Conservation (phyloP, 1,140 invertebrate genomes). For the Brachionus sp. region DNA sequence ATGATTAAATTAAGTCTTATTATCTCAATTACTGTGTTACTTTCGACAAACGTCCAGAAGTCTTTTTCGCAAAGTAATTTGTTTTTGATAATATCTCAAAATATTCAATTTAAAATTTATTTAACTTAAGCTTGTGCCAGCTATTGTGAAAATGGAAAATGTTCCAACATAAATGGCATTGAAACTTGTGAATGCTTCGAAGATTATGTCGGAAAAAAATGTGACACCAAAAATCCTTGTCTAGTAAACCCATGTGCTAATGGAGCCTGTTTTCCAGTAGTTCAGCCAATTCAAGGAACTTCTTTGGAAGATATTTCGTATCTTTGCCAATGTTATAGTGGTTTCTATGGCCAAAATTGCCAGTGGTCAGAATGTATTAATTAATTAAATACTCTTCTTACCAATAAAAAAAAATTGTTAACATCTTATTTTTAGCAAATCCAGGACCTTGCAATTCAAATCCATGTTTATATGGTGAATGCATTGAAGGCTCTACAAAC, state of each 20-base stretch:
- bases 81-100: no score
- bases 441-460: no score
- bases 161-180: not conserved
- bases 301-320: not conserved
- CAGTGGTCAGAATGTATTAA: no score
- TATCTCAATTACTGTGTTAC: not conserved
- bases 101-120: no score
- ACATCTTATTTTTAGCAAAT: no score
- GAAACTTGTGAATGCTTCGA: not conserved
- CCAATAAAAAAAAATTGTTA: no score
- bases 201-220: not conserved
- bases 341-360: slow-evolving; percentile 18
- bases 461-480: no score
- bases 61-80: not conserved
- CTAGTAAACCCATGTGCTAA: not conserved
- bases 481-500: no score
- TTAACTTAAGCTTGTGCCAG: not conserved
- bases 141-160: not conserved
- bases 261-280: slow-evolving; percentile 15
- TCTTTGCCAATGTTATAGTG: slow-evolving; percentile 1
- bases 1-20: not conserved
- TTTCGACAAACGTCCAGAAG: not conserved
- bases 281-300: not conserved
- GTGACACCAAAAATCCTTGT: slow-evolving; percentile 8
- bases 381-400: no score